Percentiles rank a stretch among this genome's conserved stretches.
These are phyloP conservation scores for Mesaphorura yosii DNA, from an alignment of 1,140 invertebrate species.

Conservation along the genomic window DNA sequence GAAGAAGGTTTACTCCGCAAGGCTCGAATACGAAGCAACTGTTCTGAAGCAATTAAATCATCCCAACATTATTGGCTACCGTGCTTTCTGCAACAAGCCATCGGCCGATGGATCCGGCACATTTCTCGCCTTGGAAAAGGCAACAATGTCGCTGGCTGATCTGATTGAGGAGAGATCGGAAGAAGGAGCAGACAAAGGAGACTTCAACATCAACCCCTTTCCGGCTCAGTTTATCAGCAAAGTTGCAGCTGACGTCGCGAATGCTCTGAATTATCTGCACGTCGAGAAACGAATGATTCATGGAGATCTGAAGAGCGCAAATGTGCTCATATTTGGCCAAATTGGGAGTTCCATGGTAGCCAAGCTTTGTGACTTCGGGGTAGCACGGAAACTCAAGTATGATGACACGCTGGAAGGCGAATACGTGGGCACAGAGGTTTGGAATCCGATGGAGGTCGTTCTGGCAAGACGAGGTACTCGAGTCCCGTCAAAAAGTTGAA, in stretches of 20 bases:
- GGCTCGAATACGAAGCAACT: slow-evolving; percentile 57
- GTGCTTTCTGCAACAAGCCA: slow-evolving; percentile 48
- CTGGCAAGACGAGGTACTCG: slow-evolving; percentile 1
- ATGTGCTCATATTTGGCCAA: slow-evolving; percentile 55
- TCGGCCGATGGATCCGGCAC: too few species aligned
- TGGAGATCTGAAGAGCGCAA: slow-evolving; percentile 73
- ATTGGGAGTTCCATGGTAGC: slow-evolving; percentile 58
- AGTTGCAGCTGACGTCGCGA: slow-evolving; percentile 51
- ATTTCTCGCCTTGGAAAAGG: slow-evolving; percentile 43
- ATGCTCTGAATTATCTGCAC: slow-evolving; percentile 67
- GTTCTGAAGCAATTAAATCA: slow-evolving; percentile 57
- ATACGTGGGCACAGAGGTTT: slow-evolving; percentile 57
- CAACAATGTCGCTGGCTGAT: slow-evolving; percentile 48
- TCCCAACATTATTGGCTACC: slow-evolving; percentile 71
- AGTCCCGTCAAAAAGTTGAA: not conserved
- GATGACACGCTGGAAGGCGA: slow-evolving; percentile 41
- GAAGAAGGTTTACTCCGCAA: slow-evolving; percentile 32
- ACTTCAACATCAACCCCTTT: slow-evolving; percentile 40
- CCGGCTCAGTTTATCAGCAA: slow-evolving; percentile 45
- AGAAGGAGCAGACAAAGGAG: slow-evolving; percentile 18
- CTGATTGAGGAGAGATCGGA: slow-evolving; percentile 58
- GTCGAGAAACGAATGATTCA: slow-evolving; percentile 57
- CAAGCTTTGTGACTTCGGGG: slow-evolving; percentile 78
- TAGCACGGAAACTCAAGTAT: slow-evolving; percentile 55
- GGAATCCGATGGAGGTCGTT: slow-evolving; percentile 37